A percentile compares a stretch with the other conserved stretches of the same genome.
Conservation (phyloP, 1,140 invertebrate species). For the Nixonia krombeini region DNA sequence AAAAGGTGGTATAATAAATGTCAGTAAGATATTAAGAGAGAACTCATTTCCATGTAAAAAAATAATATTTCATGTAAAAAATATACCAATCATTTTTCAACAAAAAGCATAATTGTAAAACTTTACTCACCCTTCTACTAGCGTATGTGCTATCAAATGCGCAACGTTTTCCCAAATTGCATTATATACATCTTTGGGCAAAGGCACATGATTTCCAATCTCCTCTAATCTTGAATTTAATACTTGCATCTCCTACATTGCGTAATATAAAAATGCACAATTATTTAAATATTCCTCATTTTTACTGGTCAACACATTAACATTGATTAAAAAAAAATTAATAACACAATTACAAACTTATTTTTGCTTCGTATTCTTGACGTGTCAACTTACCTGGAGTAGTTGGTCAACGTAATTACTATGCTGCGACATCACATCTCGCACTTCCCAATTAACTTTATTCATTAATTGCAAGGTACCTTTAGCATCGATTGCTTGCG, state of each 20-base stretch:
- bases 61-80: constrained; percentile 8
- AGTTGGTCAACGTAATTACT: constrained; percentile 88
- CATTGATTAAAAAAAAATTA: too few species aligned
- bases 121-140: constrained; percentile 89
- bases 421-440: constrained; percentile 96
- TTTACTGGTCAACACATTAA: too few species aligned
- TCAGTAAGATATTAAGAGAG: background rate
- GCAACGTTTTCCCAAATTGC: constrained; percentile 91
- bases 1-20: constrained; percentile 38
- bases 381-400: constrained; percentile 75
- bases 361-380: too few species aligned
- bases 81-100: too few species aligned
- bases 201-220: constrained; percentile 76
- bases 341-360: too few species aligned
- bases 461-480: constrained; percentile 87
- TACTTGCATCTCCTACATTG: constrained; percentile 85
- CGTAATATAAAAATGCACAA: too few species aligned
- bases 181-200: constrained; percentile 79
- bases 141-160: constrained; percentile 84
- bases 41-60: background rate
- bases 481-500: constrained; percentile 84
- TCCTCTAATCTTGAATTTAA: constrained; percentile 84
- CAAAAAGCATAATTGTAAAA: constrained; percentile 1
- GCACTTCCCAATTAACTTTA: constrained; percentile 96
- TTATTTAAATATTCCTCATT: constrained; percentile 12